These are phyloP conservation scores for Chaenocephalus aceratus DNA, from an alignment of 2,113 vertebrate genomes.

Conservation along the genomic window DNA sequence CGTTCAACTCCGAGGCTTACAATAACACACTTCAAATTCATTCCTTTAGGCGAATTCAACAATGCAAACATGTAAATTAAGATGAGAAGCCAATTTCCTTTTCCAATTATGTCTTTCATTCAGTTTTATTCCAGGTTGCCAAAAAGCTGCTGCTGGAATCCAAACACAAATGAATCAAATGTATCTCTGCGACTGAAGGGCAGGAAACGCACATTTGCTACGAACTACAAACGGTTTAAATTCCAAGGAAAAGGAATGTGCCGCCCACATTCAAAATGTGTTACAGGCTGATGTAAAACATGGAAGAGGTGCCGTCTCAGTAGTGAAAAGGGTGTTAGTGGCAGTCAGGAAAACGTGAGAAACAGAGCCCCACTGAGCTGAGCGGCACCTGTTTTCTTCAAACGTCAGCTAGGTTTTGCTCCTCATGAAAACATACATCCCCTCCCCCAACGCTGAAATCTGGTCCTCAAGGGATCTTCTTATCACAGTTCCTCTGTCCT, in stretches of 20 bases:
- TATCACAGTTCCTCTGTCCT: conserved; percentile 74
- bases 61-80: conserved; percentile 71
- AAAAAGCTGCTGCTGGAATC: conserved; percentile 37
- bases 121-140: conserved; percentile 53
- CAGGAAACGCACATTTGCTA: conserved; percentile 35
- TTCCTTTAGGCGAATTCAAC: conserved; percentile 68
- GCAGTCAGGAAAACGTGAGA: conserved; percentile 58
- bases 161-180: conserved; percentile 70
- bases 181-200: conserved; percentile 4
- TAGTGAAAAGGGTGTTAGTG: conserved; percentile 39
- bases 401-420: conserved; percentile 65
- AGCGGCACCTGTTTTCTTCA: conserved; percentile 81
- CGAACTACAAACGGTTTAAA: conserved; percentile 54
- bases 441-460: conserved; percentile 32
- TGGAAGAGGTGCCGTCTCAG: conserved; percentile 37
- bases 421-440: conserved; percentile 42
- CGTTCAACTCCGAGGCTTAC: conserved; percentile 49
- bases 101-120: conserved; percentile 67
- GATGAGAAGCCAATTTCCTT: conserved; percentile 73
- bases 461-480: conserved; percentile 68
- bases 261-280: conserved; percentile 49
- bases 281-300: conserved; percentile 36
- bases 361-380: conserved; percentile 53
- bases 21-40: conserved; percentile 68
- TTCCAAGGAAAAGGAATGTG: conserved; percentile 45